A percentile compares a stretch with the other conserved stretches of the same genome.
These are phyloP conservation scores for Pagetopsis macropterus DNA, from an alignment of 2,797 vertebrate genomes.

Conservation along the genomic window DNA sequence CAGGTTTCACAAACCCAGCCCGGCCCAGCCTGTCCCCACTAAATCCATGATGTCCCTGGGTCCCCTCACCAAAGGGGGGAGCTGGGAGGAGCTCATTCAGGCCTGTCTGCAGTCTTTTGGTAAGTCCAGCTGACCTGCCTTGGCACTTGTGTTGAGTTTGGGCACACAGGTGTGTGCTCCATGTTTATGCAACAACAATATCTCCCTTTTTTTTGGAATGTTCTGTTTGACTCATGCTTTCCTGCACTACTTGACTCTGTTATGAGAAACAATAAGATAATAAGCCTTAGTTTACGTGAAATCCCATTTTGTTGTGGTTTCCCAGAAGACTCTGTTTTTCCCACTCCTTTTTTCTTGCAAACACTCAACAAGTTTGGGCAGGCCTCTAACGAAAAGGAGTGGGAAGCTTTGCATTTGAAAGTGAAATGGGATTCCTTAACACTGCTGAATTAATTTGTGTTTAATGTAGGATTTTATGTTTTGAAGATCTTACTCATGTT, in stretches of 20 bases:
- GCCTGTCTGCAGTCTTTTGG: conserved; percentile 93
- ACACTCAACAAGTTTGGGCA: conserved; percentile 38
- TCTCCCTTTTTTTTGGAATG: not conserved
- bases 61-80: conserved; percentile 91
- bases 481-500: not conserved
- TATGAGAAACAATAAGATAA: conserved; percentile 12
- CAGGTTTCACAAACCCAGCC: conserved; percentile 80
- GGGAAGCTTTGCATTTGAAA: conserved; percentile 3
- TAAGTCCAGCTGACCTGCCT: conserved; percentile 79
- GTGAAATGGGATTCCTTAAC: conserved; percentile 10
- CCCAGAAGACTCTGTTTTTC: conserved; percentile 13
- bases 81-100: conserved; percentile 94
- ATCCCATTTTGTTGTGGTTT: conserved; percentile 12
- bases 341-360: not conserved
- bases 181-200: not conserved
- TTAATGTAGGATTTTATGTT: not conserved
- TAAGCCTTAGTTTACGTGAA: not conserved
- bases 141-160: not conserved
- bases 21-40: conserved; percentile 80
- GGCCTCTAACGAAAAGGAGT: not conserved
- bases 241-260: conserved; percentile 2
- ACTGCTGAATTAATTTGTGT: conserved; percentile 1
- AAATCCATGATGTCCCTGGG: conserved; percentile 88
- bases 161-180: conserved; percentile 4
- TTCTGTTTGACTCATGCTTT: not conserved